Evolutionary conservation across 2,113 vertebrate species (phyloP), one percentile per base, ranked within the genome.

Genomic region (Nothoprocta pentlandii): DNA sequence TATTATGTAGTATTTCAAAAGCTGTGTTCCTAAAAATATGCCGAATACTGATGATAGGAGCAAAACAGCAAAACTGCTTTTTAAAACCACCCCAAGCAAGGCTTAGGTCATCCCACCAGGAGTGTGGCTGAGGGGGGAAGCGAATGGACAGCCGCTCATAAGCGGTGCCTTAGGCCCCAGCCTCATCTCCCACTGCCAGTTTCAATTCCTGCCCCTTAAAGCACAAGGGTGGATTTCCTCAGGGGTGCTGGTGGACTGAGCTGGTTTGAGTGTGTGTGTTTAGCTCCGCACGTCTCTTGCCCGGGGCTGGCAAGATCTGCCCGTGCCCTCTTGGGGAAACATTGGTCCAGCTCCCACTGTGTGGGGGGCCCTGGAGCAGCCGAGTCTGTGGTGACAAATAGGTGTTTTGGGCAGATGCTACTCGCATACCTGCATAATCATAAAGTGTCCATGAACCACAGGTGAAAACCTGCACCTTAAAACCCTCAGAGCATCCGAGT

Each of bases 91-190:
- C 17, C 6, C 49, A 63, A 7, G 20, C 19, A 4, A 8, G 46
- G 25, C 12, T 20, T 66, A 80, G 64, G 14, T 42, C 12, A 22
- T 51, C 23, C 42, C 2, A 1, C 49, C 30, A 67, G 25, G 46
- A 89, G 1, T 6, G 2, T 0, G 6, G 16, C n/a, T 70, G 54
- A 67, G 79, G 80, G 39, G 13, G 22, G n/a, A 69, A 16, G 34
- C 47, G 10, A 0, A 0, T 54, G 59, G 90, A 53, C 3, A 0
- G 61, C 36, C 0, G 0, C 12, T 64, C 10, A 13, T 25, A 25
- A 67, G 11, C 42, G 19, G 21, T 42, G 49, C 21, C 49, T 95
- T 32, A 44, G 36, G 66, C 32, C 59, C 13, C 67, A 69, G 44
- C 1, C 1, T 21, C 2, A 1, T 21, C 2, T 1, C 53, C 41